Conservation (phyloP, 2,888 invertebrate species). For the Cataglyphis albicans region DNA sequence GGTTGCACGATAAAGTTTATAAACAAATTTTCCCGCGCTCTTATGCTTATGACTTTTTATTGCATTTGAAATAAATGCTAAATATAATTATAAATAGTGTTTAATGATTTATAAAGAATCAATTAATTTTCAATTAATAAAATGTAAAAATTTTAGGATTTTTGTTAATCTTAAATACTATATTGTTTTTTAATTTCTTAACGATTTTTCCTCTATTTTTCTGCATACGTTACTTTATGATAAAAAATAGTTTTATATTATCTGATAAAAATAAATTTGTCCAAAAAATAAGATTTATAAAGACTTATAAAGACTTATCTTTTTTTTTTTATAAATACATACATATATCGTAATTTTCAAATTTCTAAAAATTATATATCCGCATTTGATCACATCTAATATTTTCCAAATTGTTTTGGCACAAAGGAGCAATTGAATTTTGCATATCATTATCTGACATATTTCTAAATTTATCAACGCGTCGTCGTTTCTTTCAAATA, state of each 20-base stretch:
- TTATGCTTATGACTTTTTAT: not conserved
- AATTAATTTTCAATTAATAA: not conserved
- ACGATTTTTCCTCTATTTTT: not conserved
- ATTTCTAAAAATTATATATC: not conserved
- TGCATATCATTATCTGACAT: not conserved
- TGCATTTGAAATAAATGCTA: not conserved
- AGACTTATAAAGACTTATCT: not conserved
- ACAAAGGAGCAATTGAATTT: not conserved
- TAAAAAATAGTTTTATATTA: not conserved
- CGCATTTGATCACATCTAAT: not conserved
- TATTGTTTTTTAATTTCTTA: not conserved
- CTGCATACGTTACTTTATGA: not conserved
- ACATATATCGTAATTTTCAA: not conserved
- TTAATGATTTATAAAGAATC: constrained; percentile 7
- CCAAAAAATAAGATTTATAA: not conserved
- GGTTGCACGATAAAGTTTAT: not conserved
- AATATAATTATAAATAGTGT: not conserved
- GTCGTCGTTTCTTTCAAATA: not conserved
- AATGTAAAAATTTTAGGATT: constrained; percentile 17
- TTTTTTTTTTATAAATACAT: not conserved
- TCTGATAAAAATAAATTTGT: not conserved
- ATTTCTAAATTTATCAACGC: not conserved
- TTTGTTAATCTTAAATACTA: not conserved
- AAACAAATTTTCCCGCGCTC: not conserved
- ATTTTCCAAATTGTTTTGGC: constrained; percentile 1